A percentile compares a stretch with the other conserved stretches of the same genome.
Evolutionary conservation across 2,888 invertebrate genomes (phyloP).

Genomic region (Mythimna pallens): DNA sequence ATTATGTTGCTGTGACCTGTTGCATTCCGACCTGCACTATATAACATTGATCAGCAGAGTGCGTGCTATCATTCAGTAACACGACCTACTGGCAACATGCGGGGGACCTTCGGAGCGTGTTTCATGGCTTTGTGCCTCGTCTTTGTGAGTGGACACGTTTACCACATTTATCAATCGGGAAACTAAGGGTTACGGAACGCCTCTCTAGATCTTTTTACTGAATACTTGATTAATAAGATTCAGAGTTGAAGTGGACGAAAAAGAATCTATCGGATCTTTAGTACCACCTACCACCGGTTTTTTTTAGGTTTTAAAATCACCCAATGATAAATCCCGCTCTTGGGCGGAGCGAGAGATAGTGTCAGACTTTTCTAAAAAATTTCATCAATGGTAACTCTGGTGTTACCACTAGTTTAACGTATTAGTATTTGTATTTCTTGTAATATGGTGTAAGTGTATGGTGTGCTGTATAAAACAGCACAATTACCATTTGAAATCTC

Average conservation of each 20-base stretch:
- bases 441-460: too few relatives aligned
- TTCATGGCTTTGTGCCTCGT: background rate
- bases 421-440: too few relatives aligned
- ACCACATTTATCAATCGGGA: background rate
- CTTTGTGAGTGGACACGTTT: background rate
- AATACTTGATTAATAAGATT: background rate
- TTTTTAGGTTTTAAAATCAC: too few relatives aligned
- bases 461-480: too few relatives aligned
- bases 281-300: background rate
- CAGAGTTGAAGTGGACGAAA: background rate
- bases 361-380: too few relatives aligned
- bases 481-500: too few relatives aligned
- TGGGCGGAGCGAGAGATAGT: too few relatives aligned
- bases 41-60: background rate
- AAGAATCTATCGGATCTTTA: background rate
- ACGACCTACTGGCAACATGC: background rate
- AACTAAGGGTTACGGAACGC: background rate
- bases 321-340: too few relatives aligned
- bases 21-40: background rate
- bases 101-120: too few relatives aligned
- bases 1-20: background rate
- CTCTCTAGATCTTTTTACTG: background rate
- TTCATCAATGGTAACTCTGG: too few relatives aligned
- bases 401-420: too few relatives aligned
- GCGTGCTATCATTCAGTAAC: background rate